Conservation (phyloP, 1,140 invertebrate species). For the Neuroterus valhalla region DNA sequence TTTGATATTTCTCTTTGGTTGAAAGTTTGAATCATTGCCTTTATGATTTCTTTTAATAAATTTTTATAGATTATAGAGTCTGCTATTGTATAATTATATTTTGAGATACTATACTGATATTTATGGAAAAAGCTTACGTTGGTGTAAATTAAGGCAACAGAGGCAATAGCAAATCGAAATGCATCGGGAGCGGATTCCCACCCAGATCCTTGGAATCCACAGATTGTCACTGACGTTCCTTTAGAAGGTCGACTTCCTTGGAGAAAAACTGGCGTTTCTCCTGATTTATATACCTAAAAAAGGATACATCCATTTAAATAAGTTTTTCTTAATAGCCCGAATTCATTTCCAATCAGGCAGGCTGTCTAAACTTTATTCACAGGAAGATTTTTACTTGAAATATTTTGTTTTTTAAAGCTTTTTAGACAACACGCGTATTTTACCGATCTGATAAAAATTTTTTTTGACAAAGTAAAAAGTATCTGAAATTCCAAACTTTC, state of each 20-base stretch:
- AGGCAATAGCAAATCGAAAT: conserved; percentile 50
- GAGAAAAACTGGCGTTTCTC: conserved; percentile 36
- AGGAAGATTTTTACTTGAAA: too few species aligned
- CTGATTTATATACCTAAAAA: conserved; percentile 45
- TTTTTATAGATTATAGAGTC: neutral
- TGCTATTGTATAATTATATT: neutral
- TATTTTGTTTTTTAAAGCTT: too few species aligned
- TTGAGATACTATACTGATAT: conserved; percentile 23
- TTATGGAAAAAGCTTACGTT: conserved; percentile 47
- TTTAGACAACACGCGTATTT: too few species aligned
- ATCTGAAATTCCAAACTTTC: too few species aligned
- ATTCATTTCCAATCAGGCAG: too few species aligned
- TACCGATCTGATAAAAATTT: too few species aligned
- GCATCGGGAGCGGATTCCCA: conserved; percentile 41
- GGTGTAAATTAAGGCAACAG: conserved; percentile 53
- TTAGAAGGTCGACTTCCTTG: conserved; percentile 51
- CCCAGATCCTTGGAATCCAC: conserved; percentile 44
- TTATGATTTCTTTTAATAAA: too few species aligned
- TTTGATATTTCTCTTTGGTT: too few species aligned
- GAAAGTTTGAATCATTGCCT: too few species aligned
- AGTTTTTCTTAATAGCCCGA: too few species aligned
- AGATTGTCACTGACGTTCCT: conserved; percentile 62
- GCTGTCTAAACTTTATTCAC: too few species aligned
- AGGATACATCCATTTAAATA: conserved; percentile 29
- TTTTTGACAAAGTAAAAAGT: too few species aligned